Evolutionary conservation across 1,140 invertebrate species (phyloP), one percentile per base, ranked within the genome.

Genomic region (Lordiphosa stackelbergi): DNA sequence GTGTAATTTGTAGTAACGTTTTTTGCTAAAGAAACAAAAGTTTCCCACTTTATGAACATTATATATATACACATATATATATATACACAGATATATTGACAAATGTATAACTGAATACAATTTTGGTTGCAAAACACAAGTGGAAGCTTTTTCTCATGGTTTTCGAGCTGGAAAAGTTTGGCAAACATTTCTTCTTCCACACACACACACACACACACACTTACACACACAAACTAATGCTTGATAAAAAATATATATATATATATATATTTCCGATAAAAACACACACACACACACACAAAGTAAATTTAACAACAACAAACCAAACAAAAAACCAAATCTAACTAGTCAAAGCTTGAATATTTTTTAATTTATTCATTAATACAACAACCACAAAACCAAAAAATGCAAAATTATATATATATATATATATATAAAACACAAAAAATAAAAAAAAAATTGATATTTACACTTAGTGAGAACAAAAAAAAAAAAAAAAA

Each of bases 391-490:
- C 36, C 70, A 70, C 35, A 69, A 69, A 31, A 68, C 53, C 12
- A 58, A 66, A 55, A 45, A 48, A 57, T 42, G 53, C 53, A 69
- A 74, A 75, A 72, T 60, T 78, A 77, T 73, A 78, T 70, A 77
- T 63, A 73, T 77, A 24, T 24, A 24, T 71, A 74, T 51, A 61
- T 40, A 56, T 46, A 37, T 16, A 37, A 48, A 62, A 52, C 49
- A 60, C 12, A 61, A 52, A 58, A 68, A 58, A 37, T 45, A 13
- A 69, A 73, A 79, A 61, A 78, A 73, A 60, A 77, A 83, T 77
- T 83, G 77, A 83, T 83, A 83, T 83, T 83, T 85, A 85, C 77
- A 85, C 84, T 85, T 81, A 85, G 75, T 85, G 68, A 85, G 31
- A 77, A 66, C 69, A 70, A 79, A 57, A 60, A 63, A 70, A 62